Conservation (phyloP, 2,113 vertebrate genomes). For the Embiotoca jacksoni region DNA sequence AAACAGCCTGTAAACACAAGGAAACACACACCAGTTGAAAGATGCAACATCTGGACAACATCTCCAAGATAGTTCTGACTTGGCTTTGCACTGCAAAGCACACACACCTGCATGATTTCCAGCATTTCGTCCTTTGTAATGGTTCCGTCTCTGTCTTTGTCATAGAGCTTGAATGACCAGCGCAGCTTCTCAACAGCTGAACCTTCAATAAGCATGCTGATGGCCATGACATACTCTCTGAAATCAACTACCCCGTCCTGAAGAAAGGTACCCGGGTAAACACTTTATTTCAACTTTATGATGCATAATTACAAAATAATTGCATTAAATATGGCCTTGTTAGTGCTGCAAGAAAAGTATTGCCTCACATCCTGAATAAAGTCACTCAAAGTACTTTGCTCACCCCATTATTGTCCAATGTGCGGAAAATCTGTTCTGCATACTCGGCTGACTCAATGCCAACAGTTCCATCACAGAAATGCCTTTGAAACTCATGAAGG, state of each 20-base stretch:
- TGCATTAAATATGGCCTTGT: background rate
- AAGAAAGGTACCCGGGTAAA: background rate
- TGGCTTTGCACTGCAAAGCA: background rate
- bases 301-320: background rate
- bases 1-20: conserved; percentile 71
- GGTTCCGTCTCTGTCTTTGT: conserved; percentile 78
- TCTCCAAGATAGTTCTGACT: too few relatives aligned
- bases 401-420: conserved; percentile 77
- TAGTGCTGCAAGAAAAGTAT: background rate
- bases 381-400: background rate
- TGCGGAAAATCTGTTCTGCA: conserved; percentile 80
- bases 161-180: conserved; percentile 83
- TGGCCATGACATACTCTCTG: conserved; percentile 80
- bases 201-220: conserved; percentile 75
- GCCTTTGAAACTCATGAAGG: conserved; percentile 79
- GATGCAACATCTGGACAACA: background rate
- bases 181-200: conserved; percentile 80
- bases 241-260: conserved; percentile 79
- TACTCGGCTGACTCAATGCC: conserved; percentile 76
- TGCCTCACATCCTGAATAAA: background rate
- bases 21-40: conserved; percentile 6
- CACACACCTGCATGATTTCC: conserved; percentile 80
- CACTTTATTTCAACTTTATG: background rate
- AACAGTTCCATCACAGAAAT: conserved; percentile 80
- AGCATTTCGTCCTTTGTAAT: conserved; percentile 78